Percentiles rank a stretch among this genome's conserved stretches.
Conservation (phyloP, 2,797 vertebrate genomes). For the Myotis myotis region DNA sequence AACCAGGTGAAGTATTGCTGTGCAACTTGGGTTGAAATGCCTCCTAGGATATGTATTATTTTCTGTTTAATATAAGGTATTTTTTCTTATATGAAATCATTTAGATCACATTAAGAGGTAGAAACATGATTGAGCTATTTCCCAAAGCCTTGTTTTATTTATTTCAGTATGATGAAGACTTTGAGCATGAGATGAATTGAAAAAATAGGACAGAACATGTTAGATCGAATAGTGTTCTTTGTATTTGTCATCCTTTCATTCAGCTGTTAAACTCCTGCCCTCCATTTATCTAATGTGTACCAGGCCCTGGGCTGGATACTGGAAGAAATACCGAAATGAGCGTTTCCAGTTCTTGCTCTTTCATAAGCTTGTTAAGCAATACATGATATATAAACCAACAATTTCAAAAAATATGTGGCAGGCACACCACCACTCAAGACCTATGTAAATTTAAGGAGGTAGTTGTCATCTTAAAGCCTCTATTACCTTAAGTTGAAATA, state of each 20-base stretch:
- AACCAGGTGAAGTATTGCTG: background rate
- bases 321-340: background rate
- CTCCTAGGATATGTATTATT: background rate
- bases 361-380: background rate
- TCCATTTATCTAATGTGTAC: too few species aligned
- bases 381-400: background rate
- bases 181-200: background rate
- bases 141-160: background rate
- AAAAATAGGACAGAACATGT: background rate
- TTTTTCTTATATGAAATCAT: background rate
- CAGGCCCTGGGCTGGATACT: too few species aligned
- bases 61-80: background rate
- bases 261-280: background rate
- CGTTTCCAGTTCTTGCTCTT: background rate
- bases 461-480: background rate
- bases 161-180: background rate
- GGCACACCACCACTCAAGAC: background rate
- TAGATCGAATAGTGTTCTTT: background rate
- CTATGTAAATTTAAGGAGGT: background rate
- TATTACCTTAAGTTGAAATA: background rate
- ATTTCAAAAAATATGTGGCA: background rate
- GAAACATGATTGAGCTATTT: background rate
- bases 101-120: background rate
- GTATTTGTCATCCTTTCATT: background rate
- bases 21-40: background rate